phyloP scores from a whole-genome alignment of 2,888 invertebrate species.

The Escarpia spicata region DNA sequence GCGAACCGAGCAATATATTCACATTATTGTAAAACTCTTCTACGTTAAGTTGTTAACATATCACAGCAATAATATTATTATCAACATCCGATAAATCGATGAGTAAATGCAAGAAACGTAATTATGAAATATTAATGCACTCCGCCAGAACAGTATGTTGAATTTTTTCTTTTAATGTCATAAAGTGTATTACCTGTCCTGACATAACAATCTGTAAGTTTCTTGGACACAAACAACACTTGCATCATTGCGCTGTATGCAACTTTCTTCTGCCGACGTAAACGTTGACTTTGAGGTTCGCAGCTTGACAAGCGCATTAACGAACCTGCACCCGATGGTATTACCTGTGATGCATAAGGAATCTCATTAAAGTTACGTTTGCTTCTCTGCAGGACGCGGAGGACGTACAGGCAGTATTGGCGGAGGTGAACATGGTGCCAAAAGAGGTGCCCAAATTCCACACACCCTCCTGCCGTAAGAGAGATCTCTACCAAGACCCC shows the following conservation, averaged over 20 bases:
- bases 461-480: slow-evolving; percentile 58
- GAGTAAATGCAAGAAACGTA: neutral
- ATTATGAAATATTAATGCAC: neutral
- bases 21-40: too few relatives aligned
- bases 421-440: slow-evolving; percentile 28
- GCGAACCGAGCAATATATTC: too few relatives aligned
- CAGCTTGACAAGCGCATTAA: neutral
- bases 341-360: neutral
- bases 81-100: neutral
- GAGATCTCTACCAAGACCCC: slow-evolving; percentile 59
- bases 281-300: neutral
- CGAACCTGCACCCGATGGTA: neutral
- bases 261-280: too few relatives aligned
- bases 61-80: too few relatives aligned
- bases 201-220: too few relatives aligned
- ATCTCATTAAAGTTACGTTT: neutral
- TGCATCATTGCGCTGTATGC: neutral
- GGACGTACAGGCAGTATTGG: neutral
- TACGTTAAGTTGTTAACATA: too few relatives aligned
- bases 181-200: too few relatives aligned
- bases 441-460: slow-evolving; percentile 37
- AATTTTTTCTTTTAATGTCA: neutral
- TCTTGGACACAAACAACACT: neutral
- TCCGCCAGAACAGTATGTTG: neutral
- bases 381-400: neutral